These are phyloP conservation scores for Drosophila siamana DNA, from an alignment of 2,888 invertebrate genomes.

Conservation along the genomic window DNA sequence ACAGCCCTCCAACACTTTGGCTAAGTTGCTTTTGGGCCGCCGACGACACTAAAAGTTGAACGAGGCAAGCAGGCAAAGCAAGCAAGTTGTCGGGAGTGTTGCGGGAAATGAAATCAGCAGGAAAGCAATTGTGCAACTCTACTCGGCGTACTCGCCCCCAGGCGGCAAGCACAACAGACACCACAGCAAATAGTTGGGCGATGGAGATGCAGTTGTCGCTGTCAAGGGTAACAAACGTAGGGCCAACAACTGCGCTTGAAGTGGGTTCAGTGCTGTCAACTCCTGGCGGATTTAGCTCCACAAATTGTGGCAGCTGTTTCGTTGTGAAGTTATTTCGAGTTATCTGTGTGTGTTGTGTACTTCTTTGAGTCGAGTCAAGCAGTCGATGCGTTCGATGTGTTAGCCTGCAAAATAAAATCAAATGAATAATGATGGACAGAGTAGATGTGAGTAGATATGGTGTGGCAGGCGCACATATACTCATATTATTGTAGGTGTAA, in stretches of 20 bases:
- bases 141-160: conserved; percentile 47
- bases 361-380: too few species aligned
- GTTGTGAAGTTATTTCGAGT: neutral
- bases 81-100: conserved; percentile 43
- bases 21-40: conserved; percentile 39
- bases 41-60: conserved; percentile 39
- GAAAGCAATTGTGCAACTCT: conserved; percentile 68
- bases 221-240: conserved; percentile 34
- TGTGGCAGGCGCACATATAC: conserved; percentile 4
- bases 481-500: conserved; percentile 20
- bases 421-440: conserved; percentile 18
- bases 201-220: conserved; percentile 26
- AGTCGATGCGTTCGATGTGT: conserved; percentile 3
- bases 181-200: conserved; percentile 3
- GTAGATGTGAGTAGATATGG: neutral
- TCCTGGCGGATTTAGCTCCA: neutral
- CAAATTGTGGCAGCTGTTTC: neutral
- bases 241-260: conserved; percentile 55
- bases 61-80: neutral
- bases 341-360: neutral
- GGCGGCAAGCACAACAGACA: conserved; percentile 46
- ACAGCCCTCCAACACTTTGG: conserved; percentile 61
- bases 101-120: conserved; percentile 67
- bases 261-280: conserved; percentile 26
- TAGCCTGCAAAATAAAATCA: conserved; percentile 10